phyloP scores from a whole-genome alignment of 2,888 invertebrate species.

The Thecocarcelia acutangulata region DNA sequence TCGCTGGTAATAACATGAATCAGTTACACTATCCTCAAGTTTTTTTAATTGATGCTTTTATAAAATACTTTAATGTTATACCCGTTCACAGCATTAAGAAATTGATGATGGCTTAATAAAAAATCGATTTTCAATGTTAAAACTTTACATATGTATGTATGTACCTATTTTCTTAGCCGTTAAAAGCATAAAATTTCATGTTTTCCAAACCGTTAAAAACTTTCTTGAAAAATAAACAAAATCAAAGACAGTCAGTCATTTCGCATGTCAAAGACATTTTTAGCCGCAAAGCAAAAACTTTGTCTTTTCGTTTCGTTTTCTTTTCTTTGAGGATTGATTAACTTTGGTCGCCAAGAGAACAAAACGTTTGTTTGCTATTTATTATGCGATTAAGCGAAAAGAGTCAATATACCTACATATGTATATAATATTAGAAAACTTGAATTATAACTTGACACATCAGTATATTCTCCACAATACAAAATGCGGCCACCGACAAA shows the following conservation, averaged over 20 bases:
- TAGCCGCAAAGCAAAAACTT: constrained; percentile 66
- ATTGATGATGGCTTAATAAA: neutral
- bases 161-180: too few relatives aligned
- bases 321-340: constrained; percentile 53
- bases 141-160: too few relatives aligned
- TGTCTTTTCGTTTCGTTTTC: constrained; percentile 14
- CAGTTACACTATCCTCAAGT: too few relatives aligned
- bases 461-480: neutral
- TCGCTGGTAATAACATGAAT: too few relatives aligned
- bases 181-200: neutral
- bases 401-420: constrained; percentile 34
- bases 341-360: constrained; percentile 76
- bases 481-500: neutral
- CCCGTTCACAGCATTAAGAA: too few relatives aligned
- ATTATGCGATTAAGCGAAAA: constrained; percentile 67
- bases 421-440: constrained; percentile 28
- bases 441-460: constrained; percentile 42
- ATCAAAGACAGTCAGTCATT: constrained; percentile 35
- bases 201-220: constrained; percentile 17
- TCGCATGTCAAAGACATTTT: constrained; percentile 71
- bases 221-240: neutral
- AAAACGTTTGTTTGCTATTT: constrained; percentile 65
- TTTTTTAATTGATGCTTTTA: too few relatives aligned
- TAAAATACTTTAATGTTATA: too few relatives aligned
- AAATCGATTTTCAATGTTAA: neutral